Conservation (phyloP, 2,113 vertebrate species). For the Oncorhynchus clarkii region DNA sequence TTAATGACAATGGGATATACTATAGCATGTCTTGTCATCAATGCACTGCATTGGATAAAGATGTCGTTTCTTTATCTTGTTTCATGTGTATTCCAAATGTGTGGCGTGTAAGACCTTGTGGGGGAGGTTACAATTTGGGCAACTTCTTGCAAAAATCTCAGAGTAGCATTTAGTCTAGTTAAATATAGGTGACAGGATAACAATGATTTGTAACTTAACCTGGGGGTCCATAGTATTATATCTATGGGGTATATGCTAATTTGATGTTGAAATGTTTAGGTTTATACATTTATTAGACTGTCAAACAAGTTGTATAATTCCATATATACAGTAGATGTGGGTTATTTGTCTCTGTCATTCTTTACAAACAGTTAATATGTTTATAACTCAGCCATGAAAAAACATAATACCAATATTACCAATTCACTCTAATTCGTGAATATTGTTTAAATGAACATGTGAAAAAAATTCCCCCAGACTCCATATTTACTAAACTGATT, state of each 20-base stretch:
- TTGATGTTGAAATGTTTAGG: background rate
- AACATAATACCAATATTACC: background rate
- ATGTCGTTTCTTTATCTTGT: too few relatives aligned
- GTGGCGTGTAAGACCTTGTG: too few relatives aligned
- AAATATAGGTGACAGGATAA: too few relatives aligned
- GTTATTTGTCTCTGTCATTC: background rate
- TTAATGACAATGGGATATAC: background rate
- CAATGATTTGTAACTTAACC: too few relatives aligned
- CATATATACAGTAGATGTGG: background rate
- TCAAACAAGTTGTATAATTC: background rate
- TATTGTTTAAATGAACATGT: background rate
- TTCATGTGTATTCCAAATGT: too few relatives aligned
- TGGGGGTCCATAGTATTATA: too few relatives aligned
- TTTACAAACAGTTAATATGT: background rate
- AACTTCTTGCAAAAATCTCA: too few relatives aligned
- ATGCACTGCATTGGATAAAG: too few relatives aligned
- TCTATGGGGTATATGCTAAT: background rate
- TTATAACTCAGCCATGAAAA: too few relatives aligned
- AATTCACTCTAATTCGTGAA: background rate
- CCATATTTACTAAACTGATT: slow-evolving; percentile 72
- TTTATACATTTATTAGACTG: background rate
- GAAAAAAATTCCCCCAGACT: background rate
- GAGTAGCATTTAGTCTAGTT: too few relatives aligned
- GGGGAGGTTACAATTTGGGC: too few relatives aligned
- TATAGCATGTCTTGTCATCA: too few relatives aligned